Evolutionary conservation across 2,797 vertebrate species (phyloP), one percentile per base, ranked within the genome.

Genomic region (Characodon lateralis): DNA sequence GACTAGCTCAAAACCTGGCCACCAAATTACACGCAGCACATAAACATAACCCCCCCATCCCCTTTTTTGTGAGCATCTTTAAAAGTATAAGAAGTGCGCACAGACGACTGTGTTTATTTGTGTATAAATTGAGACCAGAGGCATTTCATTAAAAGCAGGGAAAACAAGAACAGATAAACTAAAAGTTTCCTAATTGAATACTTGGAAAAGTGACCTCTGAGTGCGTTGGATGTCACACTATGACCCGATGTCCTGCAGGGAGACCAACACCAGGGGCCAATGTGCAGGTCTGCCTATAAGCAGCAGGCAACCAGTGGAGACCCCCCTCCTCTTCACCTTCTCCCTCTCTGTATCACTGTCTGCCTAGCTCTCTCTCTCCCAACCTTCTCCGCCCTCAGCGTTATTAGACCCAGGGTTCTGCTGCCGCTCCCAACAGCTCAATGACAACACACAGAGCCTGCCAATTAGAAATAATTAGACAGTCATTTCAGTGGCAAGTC

Each of bases 381-480:
- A 74, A 83, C 84, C 93, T 94, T 95, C 95, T 92, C 90, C 81
- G 95, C 97, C 97, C 95, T 93, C 80, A 97, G 96, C 95, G 95
- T 96, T 96, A 97, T 96, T 97, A 97, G 96, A 97, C 96, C 96
- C 96, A 95, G 95, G 96, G 92, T 90, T 91, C 95, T 93, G 94
- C 96, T 95, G 96, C 93, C 92, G 96, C 95, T 97, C 97, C 96
- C 97, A 98, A 97, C 96, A 97, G 96, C 96, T 97, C 97, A 96
- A 97, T 97, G 96, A 97, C 97, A 97, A 97, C 96, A 97, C 95
- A 97, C 96, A 95, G 95, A 96, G 96, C 95, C 97, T 97, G 96
- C 97, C 98, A 99, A 99, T 99, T 99, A 99, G 97, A 98, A 97
- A 99, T 99, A 99, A 99, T 99, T 99, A 99, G 98, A 96, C 96